Evolutionary conservation across 2,113 vertebrate species (phyloP), one percentile per base, ranked within the genome.

Genomic region (Lipotes vexillifer): DNA sequence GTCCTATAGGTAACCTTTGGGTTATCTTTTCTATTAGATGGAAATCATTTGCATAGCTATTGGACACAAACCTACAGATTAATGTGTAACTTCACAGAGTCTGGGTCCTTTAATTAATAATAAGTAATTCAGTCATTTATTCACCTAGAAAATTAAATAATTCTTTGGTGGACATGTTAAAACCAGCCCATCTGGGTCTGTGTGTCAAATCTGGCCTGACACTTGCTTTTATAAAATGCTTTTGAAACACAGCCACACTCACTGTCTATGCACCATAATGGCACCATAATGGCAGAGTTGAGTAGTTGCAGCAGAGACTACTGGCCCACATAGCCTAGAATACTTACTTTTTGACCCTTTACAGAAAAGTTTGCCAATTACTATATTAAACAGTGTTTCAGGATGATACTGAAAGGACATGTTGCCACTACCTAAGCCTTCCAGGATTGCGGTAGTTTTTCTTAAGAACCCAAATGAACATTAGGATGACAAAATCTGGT

Each of bases 141-240:
- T 96, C 13, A 38, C 77, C 18, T 93, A 71, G 75, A 85, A 95
- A 93, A 77, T 71, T 84, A 80, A 89, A 9, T 69, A 95, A 72
- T 88, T 20, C 33, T 88, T 68, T 59, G n/a, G 20, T 83, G 55
- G 20, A 10, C 29, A 63, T 38, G 11, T 87, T 95, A 29, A 78
- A 46, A 93, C 10, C 14, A 3, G 27, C 38, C 78, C 69, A 57
- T 49, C 55, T 31, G 3, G 82, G 29, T 41, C 72, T 86, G 7
- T 78, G 49, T 10, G 25, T 80, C 31, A 69, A 13, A 59, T 83
- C n/a, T 78, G 23, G 9, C 46, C 55, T 75, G 72, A 14, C 14
- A 21, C 57, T 49, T 89, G 31, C 15, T 94, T 93, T 33, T 55
- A 46, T 77, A 36, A 81, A 66, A 13, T 20, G 65, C 65, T 82